Percentiles rank a stretch among this genome's conserved stretches.
phyloP scores from a whole-genome alignment of 2,888 invertebrate species.

The Hetaerina titia region DNA sequence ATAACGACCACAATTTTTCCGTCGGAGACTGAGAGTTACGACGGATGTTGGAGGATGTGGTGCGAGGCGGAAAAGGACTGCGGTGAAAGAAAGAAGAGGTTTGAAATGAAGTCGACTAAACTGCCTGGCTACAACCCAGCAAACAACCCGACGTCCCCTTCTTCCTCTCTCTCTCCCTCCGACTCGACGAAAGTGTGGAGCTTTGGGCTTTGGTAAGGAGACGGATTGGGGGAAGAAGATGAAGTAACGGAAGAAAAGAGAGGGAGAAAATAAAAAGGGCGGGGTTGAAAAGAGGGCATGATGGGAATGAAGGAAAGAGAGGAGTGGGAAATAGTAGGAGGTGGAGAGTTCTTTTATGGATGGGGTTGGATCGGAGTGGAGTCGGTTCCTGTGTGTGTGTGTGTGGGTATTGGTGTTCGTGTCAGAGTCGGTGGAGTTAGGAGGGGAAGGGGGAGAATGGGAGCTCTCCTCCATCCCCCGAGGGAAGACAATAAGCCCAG shows the following conservation, averaged over 20 bases:
- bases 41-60: background rate
- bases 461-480: background rate
- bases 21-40: background rate
- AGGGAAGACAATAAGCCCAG: constrained; percentile 59
- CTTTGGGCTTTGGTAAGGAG: background rate
- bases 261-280: background rate
- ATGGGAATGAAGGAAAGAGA: background rate
- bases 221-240: background rate
- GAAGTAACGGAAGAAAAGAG: background rate
- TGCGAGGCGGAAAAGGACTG: background rate
- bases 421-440: background rate
- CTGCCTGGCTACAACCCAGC: constrained; percentile 32
- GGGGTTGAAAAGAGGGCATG: background rate
- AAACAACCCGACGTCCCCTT: constrained; percentile 36
- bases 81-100: background rate
- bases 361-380: background rate
- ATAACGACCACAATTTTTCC: constrained; percentile 20
- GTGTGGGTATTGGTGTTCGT: background rate
- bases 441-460: background rate
- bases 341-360: background rate
- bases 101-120: background rate
- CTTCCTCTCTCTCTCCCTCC: background rate
- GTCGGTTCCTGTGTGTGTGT: background rate
- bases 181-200: background rate
- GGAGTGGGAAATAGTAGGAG: background rate